Evolutionary conservation across 2,113 vertebrate genomes (phyloP).

Genomic region (Eulacestoma nigropectus): DNA sequence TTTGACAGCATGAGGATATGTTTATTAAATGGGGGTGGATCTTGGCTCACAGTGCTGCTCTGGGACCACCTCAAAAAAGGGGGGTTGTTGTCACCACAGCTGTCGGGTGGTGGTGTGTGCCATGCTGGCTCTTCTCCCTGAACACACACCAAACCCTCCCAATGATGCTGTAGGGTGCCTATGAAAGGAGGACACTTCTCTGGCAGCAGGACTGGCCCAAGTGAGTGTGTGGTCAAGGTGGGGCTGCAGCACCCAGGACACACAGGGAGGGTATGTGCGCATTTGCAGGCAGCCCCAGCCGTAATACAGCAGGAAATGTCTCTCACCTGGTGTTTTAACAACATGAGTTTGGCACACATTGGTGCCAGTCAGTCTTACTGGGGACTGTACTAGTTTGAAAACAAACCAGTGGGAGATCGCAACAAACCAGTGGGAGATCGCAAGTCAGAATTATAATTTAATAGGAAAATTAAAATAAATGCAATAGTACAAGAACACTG

Average conservation of each 20-base stretch:
- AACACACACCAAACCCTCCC: neutral
- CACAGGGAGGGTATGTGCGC: rapidly evolving
- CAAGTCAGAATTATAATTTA: too few relatives aligned
- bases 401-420: too few relatives aligned
- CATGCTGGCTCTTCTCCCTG: neutral
- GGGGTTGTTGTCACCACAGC: neutral
- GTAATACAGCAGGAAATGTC: neutral
- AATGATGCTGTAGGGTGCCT: rapidly evolving
- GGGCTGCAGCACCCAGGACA: neutral
- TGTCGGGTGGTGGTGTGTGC: neutral
- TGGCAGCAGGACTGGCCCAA: neutral
- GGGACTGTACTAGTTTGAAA: too few relatives aligned
- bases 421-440: too few relatives aligned
- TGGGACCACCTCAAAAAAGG: neutral
- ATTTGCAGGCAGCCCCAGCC: neutral
- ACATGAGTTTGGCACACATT: neutral
- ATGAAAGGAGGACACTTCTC: neutral
- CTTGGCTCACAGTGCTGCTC: neutral
- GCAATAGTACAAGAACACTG: too few relatives aligned
- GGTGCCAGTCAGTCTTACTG: neutral
- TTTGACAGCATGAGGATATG: rapidly evolving
- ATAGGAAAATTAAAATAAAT: too few relatives aligned
- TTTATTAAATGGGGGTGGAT: neutral
- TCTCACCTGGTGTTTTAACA: neutral
- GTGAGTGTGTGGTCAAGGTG: rapidly evolving